Base-by-base conservation (phyloP, 2,888 invertebrate genomes). In the Pterostichus madidus region DNA sequence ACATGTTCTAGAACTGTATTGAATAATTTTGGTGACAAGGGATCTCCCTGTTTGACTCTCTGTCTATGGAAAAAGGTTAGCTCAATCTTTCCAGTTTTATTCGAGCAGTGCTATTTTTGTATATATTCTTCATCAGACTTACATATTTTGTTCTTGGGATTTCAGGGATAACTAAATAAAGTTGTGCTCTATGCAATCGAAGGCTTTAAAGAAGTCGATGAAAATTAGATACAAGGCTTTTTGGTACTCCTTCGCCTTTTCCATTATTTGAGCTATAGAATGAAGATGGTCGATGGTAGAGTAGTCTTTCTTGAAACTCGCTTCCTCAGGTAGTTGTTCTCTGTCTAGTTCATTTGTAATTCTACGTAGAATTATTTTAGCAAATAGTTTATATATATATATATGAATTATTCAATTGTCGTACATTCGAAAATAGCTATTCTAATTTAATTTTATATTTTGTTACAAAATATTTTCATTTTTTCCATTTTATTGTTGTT, bases 371-470 rank as follows among this genome's bases (percentile, higher is more conserved):
- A 87, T 77, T 56, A 84, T 83, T 78, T 86, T 86, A 6, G 85
- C 83, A 46, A 86, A 86, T 1, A 86, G 39, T 84, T 86, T 86
- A 77, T 85, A 85, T 2, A 86, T 24, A 44, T 84, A 84, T n/a
- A n/a, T n/a, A n/a, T n/a, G n/a, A n/a, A n/a, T n/a, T n/a, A n/a
- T n/a, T n/a, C n/a, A n/a, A n/a, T n/a, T n/a, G n/a, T n/a, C n/a
- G n/a, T n/a, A n/a, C n/a, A n/a, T n/a, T n/a, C n/a, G n/a, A n/a
- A n/a, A n/a, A n/a, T n/a, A n/a, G n/a, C n/a, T n/a, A n/a, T n/a
- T n/a, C n/a, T n/a, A n/a, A n/a, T n/a, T n/a, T n/a, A n/a, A n/a
- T n/a, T n/a, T 24, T 24, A 24, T 24, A 24, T 24, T 24, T 24
- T 24, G 24, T 2, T 24, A 24, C 24, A n/a, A n/a, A n/a, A n/a